A percentile compares a stretch with the other conserved stretches of the same genome.
These are phyloP conservation scores for Autographa pulchrina DNA, from an alignment of 2,888 invertebrate genomes.

Conservation along the genomic window DNA sequence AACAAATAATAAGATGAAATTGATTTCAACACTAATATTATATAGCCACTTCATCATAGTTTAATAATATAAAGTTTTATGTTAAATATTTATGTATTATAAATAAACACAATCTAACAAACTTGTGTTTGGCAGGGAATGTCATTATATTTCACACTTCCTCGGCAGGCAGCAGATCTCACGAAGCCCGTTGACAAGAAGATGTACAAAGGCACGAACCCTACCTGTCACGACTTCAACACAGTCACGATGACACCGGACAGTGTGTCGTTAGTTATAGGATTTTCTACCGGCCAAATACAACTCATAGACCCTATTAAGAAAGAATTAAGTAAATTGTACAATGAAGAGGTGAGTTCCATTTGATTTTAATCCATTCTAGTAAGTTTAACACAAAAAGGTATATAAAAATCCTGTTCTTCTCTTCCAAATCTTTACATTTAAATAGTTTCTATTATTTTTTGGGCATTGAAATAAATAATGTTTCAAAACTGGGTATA, in stretches of 20 bases:
- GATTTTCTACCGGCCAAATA: constrained; percentile 99
- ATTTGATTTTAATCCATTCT: not conserved
- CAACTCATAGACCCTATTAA: constrained; percentile 99
- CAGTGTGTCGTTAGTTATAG: constrained; percentile 97
- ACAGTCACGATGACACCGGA: constrained; percentile 94
- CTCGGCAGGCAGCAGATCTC: constrained; percentile 95
- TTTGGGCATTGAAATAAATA: too few relatives aligned
- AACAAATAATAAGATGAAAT: not conserved
- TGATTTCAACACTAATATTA: not conserved
- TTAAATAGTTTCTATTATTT: too few relatives aligned
- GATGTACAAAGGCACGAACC: constrained; percentile 99
- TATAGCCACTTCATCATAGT: not conserved
- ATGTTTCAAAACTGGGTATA: too few relatives aligned
- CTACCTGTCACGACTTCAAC: constrained; percentile 99
- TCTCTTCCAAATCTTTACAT: too few relatives aligned
- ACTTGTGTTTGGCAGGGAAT: constrained; percentile 51
- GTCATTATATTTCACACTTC: constrained; percentile 52
- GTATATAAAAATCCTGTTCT: too few relatives aligned
- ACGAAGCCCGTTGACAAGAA: constrained; percentile 99
- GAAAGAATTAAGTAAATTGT: constrained; percentile 98
- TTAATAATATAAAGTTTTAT: not conserved
- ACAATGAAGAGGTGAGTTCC: constrained; percentile 97
- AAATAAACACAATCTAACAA: constrained; percentile 32
- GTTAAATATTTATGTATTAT: not conserved
- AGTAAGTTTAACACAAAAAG: too few relatives aligned